Evolutionary conservation across 2,797 vertebrate species (phyloP), one percentile per base, ranked within the genome.

Genomic region (Pseudochirops corinnae): DNA sequence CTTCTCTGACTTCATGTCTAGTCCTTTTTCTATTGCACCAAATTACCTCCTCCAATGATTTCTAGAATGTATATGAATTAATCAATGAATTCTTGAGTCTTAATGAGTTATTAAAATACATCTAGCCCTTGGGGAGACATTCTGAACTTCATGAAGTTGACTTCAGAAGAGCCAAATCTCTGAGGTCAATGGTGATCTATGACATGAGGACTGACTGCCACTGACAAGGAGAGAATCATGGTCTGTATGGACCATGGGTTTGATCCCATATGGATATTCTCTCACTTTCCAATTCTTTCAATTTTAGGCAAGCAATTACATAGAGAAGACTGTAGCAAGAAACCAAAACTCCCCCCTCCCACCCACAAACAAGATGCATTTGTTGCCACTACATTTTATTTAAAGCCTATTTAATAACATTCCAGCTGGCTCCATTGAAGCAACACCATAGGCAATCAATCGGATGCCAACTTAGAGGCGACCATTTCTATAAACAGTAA

Each of bases 351-450:
- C 90, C 96, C 95, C 96, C 93, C 96, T 95, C 95, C 96, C 97
- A 95, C 96, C 91, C 95, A 96, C 97, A 93, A 95, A 94, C 92
- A 91, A 97, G 93, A 97, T 91, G 96, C 96, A 96, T 98, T 97
- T 98, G 97, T 95, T 96, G 92, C 92, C 93, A 94, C 97, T 96
- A 97, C 97, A 97, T 97, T 98, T 98, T 98, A 98, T 98, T 98
- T 98, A 98, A 98, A 97, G 97, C 97, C 93, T 95, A 92, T 92
- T 96, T 96, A 98, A 96, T 97, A 92, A 95, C 97, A 97, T 97
- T 96, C 97, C 98, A 98, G 97, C 97, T 98, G 98, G 97, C 97
- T 98, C 97, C 98, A 98, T 98, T 98, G 97, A 98, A 98, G 96
- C 95, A 97, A 97, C 97, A 95, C 96, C 97, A 55, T 97, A 96